Evolutionary conservation across 2,888 invertebrate species (phyloP).

Genomic region (Drosophila antonietae): DNA sequence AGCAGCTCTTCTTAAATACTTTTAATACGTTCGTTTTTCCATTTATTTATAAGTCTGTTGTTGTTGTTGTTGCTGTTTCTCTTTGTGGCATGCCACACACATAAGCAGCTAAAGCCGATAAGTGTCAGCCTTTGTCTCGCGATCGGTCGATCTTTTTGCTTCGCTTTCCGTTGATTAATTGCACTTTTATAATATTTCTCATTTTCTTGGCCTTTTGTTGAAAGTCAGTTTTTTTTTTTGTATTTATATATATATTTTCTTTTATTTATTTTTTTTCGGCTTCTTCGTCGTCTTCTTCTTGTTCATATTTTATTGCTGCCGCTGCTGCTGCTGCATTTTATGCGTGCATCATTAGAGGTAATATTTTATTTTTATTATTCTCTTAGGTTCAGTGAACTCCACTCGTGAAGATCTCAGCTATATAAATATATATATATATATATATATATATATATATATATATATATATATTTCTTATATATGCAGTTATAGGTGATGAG

Average conservation of each 20-base stretch:
- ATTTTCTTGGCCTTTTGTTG: constrained; percentile 24
- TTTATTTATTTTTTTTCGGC: not conserved
- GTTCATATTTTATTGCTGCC: constrained; percentile 51
- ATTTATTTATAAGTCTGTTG: constrained; percentile 60
- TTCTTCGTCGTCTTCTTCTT: constrained; percentile 9
- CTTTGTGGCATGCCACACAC: constrained; percentile 28
- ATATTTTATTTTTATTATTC: constrained; percentile 45
- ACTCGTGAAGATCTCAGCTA: not conserved
- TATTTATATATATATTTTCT: not conserved
- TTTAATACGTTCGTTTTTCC: constrained; percentile 58
- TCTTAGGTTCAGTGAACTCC: constrained; percentile 63
- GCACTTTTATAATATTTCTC: constrained; percentile 64
- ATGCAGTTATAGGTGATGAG: constrained; percentile 33
- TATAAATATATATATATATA: constrained; percentile 3
- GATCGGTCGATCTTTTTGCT: constrained; percentile 29
- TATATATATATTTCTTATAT: not conserved
- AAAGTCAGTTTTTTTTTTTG: constrained; percentile 17
- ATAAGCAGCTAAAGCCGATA: constrained; percentile 75
- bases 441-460: not conserved
- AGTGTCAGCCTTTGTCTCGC: constrained; percentile 70
- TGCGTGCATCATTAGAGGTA: constrained; percentile 55
- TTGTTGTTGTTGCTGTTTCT: constrained; percentile 18
- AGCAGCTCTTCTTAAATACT: constrained; percentile 61
- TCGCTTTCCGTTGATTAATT: constrained; percentile 60
- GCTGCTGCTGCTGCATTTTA: constrained; percentile 38